A percentile compares a stretch with the other conserved stretches of the same genome.
Evolutionary conservation across 2,888 invertebrate genomes (phyloP).

Genomic region (Pecten maximus): DNA sequence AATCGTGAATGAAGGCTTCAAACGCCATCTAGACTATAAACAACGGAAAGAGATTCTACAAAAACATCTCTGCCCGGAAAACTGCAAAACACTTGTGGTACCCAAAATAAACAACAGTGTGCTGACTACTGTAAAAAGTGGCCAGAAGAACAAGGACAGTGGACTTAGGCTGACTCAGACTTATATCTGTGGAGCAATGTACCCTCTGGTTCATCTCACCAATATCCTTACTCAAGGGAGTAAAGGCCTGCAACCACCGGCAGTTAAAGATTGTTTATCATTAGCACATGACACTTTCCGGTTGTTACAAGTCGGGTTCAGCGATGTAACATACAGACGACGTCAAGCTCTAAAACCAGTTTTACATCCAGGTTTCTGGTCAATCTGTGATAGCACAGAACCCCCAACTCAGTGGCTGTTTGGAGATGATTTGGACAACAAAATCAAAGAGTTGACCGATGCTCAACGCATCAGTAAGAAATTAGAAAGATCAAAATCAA

Average conservation of each 20-base stretch:
- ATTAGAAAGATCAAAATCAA: background rate
- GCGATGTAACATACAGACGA: slow-evolving; percentile 33
- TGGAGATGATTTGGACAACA: too few relatives aligned
- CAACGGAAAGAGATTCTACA: slow-evolving; percentile 41
- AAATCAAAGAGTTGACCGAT: slow-evolving; percentile 39
- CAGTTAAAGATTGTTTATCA: background rate
- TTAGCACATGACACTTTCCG: slow-evolving; percentile 33
- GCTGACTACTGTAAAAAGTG: background rate
- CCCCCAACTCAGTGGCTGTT: too few relatives aligned
- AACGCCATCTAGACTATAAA: slow-evolving; percentile 24
- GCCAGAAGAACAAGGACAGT: background rate
- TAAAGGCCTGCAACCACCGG: background rate
- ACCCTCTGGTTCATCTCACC: slow-evolving; percentile 21
- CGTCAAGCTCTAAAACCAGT: slow-evolving; percentile 31
- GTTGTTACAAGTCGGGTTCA: slow-evolving; percentile 34
- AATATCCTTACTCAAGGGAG: slow-evolving; percentile 14
- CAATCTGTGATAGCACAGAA: too few relatives aligned
- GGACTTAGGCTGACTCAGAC: slow-evolving; percentile 4
- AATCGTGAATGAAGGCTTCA: slow-evolving; percentile 40
- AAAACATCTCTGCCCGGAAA: slow-evolving; percentile 39
- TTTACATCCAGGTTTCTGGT: slow-evolving; percentile 23
- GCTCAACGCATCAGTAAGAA: slow-evolving; percentile 37
- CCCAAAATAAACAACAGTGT: slow-evolving; percentile 24
- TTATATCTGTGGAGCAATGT: slow-evolving; percentile 31
- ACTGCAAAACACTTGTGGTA: background rate